Evolutionary conservation across 53 echinoderm and acorn worm genomes (phyloP), one percentile per base, ranked within the genome.

Genomic region (Zoroaster sp.): DNA sequence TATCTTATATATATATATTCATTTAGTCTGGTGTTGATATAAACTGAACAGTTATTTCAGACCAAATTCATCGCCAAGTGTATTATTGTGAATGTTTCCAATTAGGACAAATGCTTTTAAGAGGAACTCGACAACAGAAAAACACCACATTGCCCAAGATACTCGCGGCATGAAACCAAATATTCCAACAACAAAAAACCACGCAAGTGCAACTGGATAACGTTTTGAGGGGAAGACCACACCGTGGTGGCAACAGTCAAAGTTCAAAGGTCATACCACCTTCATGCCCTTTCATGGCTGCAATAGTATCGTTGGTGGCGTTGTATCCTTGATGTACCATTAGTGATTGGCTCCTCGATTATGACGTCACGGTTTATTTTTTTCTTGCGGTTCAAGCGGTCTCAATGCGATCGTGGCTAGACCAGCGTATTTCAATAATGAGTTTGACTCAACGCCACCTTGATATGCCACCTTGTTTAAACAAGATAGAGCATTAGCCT

Each of bases 41-140:
- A 83, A 70, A 20, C 52, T 70, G 83, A 17, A 3, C 83, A 83
- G 83, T 31, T 31, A 30, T 42, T 31, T 41, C 18, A 38, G 40
- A 35, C 68, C 34, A 32, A 42, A 8, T 67, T 42, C 82, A 39
- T 7, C 54, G 59, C 36, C 25, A 45, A 78, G 55, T 78, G 59
- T 38, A 34, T 9, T 18, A 4, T 34, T 52, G 77, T 36, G 43
- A 4, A 17, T 21, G 40, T 17, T 28, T 23, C 81, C 81, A 81
- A 81, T 81, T 81, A 81, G 28, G 31, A 40, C 23, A 72, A 72
- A 72, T 40, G 67, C 42, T 81, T 66, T 80, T 66, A 67, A 81
- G 18, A 6, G 81, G 23, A 15, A 81, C 21, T 41, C 43, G 81
- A 66, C 40, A 67, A 40, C 14, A 66, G 81, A 81, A 43, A 55